These are phyloP conservation scores for Pristiophorus japonicus DNA, from an alignment of 2,113 vertebrate species.

Conservation along the genomic window DNA sequence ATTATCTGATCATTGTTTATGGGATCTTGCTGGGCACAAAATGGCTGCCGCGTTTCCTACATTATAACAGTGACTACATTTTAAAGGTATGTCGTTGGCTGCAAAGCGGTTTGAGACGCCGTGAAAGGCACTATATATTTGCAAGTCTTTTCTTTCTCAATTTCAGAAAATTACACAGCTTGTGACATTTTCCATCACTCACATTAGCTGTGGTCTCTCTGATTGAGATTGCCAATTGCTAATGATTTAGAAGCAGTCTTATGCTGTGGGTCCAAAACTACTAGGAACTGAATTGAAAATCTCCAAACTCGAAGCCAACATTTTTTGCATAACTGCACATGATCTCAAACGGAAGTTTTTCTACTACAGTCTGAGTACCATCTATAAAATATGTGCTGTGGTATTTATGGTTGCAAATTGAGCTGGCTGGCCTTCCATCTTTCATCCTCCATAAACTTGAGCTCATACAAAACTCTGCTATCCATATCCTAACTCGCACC, in stretches of 20 bases:
- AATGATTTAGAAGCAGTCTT: neutral
- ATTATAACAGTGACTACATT: neutral
- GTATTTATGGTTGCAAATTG: neutral
- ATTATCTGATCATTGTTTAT: neutral
- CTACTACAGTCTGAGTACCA: neutral
- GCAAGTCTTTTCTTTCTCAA: neutral
- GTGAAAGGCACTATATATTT: neutral
- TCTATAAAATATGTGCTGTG: neutral
- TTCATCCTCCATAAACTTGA: neutral
- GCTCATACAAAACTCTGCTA: neutral
- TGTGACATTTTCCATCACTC: neutral
- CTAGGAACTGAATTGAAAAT: neutral
- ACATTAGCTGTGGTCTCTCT: neutral
- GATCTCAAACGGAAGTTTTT: neutral
- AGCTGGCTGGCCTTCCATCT: too few relatives aligned
- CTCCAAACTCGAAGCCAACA: neutral
- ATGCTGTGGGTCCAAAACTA: neutral
- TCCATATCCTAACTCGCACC: neutral
- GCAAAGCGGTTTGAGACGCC: neutral
- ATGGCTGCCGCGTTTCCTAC: neutral
- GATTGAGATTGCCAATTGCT: neutral
- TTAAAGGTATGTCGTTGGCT: neutral
- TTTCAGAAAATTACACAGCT: neutral
- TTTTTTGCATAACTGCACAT: constrained; percentile 8
- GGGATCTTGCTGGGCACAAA: neutral